Conservation (phyloP, 2,113 vertebrate genomes). For the Trichechus manatus region DNA sequence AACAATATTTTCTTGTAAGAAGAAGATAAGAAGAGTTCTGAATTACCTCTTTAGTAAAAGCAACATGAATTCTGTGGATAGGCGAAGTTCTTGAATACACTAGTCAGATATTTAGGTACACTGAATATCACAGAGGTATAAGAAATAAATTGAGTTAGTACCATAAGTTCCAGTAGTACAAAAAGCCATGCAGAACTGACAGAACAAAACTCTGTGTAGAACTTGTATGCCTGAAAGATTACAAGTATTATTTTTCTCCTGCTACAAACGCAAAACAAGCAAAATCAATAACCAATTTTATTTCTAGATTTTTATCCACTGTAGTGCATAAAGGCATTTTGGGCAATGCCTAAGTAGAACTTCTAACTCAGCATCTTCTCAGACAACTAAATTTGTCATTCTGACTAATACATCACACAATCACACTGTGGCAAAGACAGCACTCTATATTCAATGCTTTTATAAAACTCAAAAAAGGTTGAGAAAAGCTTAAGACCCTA, state of each 20-base stretch:
- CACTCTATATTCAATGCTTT: conserved; percentile 63
- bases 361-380: conserved; percentile 83
- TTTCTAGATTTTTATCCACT: conserved; percentile 84
- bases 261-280: conserved; percentile 80
- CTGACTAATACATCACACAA: conserved; percentile 64
- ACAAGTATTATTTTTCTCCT: conserved; percentile 49
- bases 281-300: conserved; percentile 87
- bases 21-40: background rate
- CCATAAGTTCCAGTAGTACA: background rate
- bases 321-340: conserved; percentile 82
- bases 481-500: conserved; percentile 34
- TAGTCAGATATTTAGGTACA: background rate
- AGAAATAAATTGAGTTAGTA: background rate
- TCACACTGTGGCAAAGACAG: conserved; percentile 62
- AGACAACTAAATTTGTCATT: conserved; percentile 83
- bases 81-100: background rate
- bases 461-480: conserved; percentile 16
- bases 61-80: background rate
- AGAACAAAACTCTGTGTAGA: conserved; percentile 14
- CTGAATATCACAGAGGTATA: background rate
- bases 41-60: conserved; percentile 3
- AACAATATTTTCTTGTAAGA: background rate
- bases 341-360: conserved; percentile 52
- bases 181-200: conserved; percentile 26
- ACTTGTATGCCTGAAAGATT: conserved; percentile 14